Evolutionary conservation across 2,113 vertebrate species (phyloP).

Genomic region (Uropsilus gracilis): DNA sequence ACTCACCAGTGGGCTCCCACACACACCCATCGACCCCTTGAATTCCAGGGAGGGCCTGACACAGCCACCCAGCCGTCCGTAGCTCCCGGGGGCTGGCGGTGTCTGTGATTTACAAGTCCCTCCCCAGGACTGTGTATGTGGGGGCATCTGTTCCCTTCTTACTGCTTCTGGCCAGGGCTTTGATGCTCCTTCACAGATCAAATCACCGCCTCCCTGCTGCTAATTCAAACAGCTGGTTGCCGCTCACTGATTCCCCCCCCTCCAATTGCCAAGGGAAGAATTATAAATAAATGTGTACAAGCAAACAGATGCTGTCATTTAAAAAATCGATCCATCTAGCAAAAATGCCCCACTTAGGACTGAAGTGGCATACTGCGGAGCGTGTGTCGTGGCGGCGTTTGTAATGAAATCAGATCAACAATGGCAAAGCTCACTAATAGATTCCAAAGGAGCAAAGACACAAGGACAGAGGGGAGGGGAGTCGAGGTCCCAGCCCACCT

Average conservation of each 20-base stretch:
- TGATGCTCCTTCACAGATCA: conserved; percentile 86
- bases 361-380: conserved; percentile 77
- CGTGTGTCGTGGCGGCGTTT: conserved; percentile 76
- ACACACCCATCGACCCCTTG: not conserved
- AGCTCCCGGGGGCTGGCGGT: not conserved
- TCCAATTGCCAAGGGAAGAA: conserved; percentile 85
- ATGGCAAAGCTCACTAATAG: conserved; percentile 41
- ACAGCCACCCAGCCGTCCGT: not conserved
- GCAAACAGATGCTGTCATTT: conserved; percentile 89
- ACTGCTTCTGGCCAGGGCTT: conserved; percentile 76
- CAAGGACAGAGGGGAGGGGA: not conserved
- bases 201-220: conserved; percentile 78
- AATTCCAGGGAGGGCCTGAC: not conserved
- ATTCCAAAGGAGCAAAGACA: conserved; percentile 63
- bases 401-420: conserved; percentile 81
- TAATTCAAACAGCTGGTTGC: conserved; percentile 87
- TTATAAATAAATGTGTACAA: conserved; percentile 87
- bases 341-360: conserved; percentile 83
- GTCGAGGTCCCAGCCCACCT: not conserved
- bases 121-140: conserved; percentile 30
- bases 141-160: conserved; percentile 75
- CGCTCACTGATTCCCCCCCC: conserved; percentile 75
- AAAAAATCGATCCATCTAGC: conserved; percentile 82
- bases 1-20: not conserved
- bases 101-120: conserved; percentile 42